Evolutionary conservation across 2,888 invertebrate species (phyloP), one percentile per base, ranked within the genome.

Genomic region (Invenusta paracnida): DNA sequence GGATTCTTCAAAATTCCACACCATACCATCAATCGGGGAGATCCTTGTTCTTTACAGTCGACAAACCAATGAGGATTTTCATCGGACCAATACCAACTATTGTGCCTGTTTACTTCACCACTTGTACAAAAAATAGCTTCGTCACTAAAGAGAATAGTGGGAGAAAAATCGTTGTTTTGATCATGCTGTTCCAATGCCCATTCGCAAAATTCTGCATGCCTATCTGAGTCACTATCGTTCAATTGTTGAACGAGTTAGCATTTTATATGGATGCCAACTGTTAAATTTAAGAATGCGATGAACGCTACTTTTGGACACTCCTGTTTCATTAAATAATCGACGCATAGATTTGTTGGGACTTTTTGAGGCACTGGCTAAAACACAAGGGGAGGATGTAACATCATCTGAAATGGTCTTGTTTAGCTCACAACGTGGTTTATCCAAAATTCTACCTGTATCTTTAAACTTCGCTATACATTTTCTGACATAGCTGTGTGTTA

Each of bases 41-140:
- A 1, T 83, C 67, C 83, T 79, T 85, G 85, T 25, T 83, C 48
- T 29, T 83, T 81, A 28, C 31, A 81, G 28, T 17, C 82, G 30
- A 29, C 66, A 0, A 28, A 28, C 30, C 85, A 85, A 48, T 84
- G 0, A 23, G 84, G 85, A 27, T 85, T 84, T 0, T 17, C 11
- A 5, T 84, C 82, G 27, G 31, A 83, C 82, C 83, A 85, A 23
- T 84, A 85, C 29, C 85, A 82, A 27, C 13, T 85, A 30, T 84
- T 84, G 17, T 85, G 85, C 27, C 31, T 29, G 85, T 84, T 85
- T 29, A 85, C 82, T 84, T 85, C 82, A 30, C 30, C 82, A 28
- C 5, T 82, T 79, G 27, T 5, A 29, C 29, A 81, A 81, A 25
- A 85, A 85, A 31, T 84, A 1, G 0, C 29, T 23, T 27, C 31